Conservation (phyloP, 2,797 vertebrate species). For the Avahi laniger region DNA sequence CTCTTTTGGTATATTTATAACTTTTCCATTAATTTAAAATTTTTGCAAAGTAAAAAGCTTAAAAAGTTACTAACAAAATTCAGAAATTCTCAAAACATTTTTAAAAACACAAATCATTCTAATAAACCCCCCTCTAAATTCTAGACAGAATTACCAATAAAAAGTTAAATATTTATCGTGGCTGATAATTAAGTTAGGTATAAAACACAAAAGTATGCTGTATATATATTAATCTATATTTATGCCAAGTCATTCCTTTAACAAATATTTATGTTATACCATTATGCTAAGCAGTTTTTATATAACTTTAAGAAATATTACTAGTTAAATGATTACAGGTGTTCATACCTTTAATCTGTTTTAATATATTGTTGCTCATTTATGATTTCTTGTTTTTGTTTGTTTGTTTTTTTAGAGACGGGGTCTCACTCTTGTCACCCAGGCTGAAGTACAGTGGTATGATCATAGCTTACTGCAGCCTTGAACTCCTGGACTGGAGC, state of each 20-base stretch:
- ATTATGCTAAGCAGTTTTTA: not conserved
- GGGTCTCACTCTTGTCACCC: too few relatives aligned
- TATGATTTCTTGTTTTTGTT: not conserved
- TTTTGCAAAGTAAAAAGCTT: not conserved
- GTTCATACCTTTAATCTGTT: not conserved
- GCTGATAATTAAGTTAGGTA: slow-evolving; percentile 26
- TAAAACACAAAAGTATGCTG: not conserved
- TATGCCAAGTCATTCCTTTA: not conserved
- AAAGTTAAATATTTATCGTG: not conserved
- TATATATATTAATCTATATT: not conserved
- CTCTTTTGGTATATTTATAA: not conserved
- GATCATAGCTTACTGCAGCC: too few relatives aligned
- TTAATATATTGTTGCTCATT: slow-evolving; percentile 29
- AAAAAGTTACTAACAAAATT: not conserved
- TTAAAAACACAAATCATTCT: not conserved
- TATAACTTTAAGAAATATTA: not conserved
- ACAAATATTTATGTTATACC: slow-evolving; percentile 2
- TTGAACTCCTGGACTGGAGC: too few relatives aligned
- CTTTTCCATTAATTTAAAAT: not conserved
- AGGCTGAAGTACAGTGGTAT: too few relatives aligned
- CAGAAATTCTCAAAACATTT: slow-evolving; percentile 42
- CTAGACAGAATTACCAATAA: not conserved
- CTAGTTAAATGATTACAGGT: not conserved
- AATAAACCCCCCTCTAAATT: not conserved
- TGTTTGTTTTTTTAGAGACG: too few relatives aligned